These are phyloP conservation scores for Zapus hudsonius DNA, from an alignment of 2,113 vertebrate species.

Conservation along the genomic window DNA sequence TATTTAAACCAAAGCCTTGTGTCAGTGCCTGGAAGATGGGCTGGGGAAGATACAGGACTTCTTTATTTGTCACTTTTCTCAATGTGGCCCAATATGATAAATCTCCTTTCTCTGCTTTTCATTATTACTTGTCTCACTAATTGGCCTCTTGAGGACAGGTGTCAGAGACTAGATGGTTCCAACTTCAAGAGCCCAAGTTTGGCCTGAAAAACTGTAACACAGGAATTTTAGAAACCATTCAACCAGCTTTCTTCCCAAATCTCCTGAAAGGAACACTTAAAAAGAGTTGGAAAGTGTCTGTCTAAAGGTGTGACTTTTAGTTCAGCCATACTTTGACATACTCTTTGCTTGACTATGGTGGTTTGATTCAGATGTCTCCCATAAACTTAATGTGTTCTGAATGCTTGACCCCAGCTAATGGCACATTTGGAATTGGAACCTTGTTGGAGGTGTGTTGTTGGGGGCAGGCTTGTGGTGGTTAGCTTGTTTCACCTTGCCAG, in stretches of 20 bases:
- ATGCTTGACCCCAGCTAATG: too few species aligned
- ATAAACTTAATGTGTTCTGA: too few species aligned
- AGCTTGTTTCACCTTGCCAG: too few species aligned
- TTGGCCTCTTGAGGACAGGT: not conserved
- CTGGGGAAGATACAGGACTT: not conserved
- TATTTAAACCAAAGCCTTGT: too few species aligned
- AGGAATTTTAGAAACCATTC: not conserved
- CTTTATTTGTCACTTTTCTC: not conserved
- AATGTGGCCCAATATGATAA: not conserved
- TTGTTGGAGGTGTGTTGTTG: too few species aligned
- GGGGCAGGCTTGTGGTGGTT: too few species aligned
- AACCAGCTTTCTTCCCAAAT: not conserved
- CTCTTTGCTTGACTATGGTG: not conserved
- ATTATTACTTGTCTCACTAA: not conserved
- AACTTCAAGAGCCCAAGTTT: not conserved
- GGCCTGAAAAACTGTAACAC: not conserved
- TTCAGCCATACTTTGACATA: not conserved
- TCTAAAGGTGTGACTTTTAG: not conserved
- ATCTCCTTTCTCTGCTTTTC: not conserved
- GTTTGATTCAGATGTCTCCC: too few species aligned
- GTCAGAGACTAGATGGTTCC: not conserved
- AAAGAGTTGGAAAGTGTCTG: not conserved
- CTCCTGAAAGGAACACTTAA: not conserved
- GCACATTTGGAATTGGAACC: too few species aligned
- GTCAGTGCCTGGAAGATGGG: not conserved